Percentiles rank a stretch among this genome's conserved stretches.
These are phyloP conservation scores for Thera britannica DNA, from an alignment of 2,888 invertebrate species.

Conservation along the genomic window DNA sequence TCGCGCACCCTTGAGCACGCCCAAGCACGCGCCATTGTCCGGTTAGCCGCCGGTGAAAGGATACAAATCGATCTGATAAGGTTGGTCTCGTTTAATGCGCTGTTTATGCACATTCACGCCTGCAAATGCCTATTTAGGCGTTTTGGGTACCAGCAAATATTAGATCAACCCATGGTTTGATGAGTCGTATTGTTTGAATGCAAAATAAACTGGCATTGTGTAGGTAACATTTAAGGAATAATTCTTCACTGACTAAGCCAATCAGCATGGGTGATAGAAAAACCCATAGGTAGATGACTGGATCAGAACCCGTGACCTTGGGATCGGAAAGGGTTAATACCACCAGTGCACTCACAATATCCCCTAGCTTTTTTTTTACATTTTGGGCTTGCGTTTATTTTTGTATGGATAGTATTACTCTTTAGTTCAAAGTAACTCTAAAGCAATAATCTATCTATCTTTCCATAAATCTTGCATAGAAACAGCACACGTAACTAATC, in stretches of 20 bases:
- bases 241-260: no score
- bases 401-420: no score
- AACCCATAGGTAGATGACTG: no score
- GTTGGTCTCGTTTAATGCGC: conserved; percentile 46
- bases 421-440: background rate
- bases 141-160: background rate
- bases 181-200: background rate
- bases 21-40: conserved; percentile 58
- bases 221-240: no score
- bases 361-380: no score
- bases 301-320: no score
- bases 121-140: conserved; percentile 23
- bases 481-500: conserved; percentile 43
- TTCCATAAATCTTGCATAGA: conserved; percentile 15
- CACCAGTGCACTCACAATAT: no score
- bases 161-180: background rate
- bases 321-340: no score
- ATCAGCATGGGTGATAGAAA: no score
- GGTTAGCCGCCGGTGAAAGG: conserved; percentile 62
- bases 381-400: no score
- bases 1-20: conserved; percentile 59
- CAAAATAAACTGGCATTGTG: background rate
- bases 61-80: conserved; percentile 61
- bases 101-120: conserved; percentile 31
- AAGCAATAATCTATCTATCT: conserved; percentile 7